Conservation (phyloP, 2,888 invertebrate genomes). For the Ceraclea dissimilis region DNA sequence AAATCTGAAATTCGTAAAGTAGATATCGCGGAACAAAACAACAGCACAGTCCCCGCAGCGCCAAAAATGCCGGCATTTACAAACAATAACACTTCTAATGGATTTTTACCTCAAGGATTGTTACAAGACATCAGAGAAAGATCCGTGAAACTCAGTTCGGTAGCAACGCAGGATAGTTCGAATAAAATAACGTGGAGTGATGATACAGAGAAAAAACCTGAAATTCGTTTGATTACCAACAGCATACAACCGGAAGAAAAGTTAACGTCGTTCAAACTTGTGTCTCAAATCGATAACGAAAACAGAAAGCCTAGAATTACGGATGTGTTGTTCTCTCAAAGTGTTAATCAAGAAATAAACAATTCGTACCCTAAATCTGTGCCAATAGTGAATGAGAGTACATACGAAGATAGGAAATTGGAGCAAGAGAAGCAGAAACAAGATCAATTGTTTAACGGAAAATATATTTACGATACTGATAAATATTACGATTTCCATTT, state of each 20-base stretch:
- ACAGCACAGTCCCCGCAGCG: slow-evolving; percentile 31
- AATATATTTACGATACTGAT: slow-evolving; percentile 63
- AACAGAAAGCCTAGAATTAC: slow-evolving; percentile 25
- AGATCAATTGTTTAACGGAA: slow-evolving; percentile 44
- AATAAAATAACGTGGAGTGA: slow-evolving; percentile 24
- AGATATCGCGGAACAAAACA: slow-evolving; percentile 31
- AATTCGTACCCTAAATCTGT: slow-evolving; percentile 31
- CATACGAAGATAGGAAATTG: slow-evolving; percentile 57
- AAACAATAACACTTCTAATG: slow-evolving; percentile 36
- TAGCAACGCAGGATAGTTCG: slow-evolving; percentile 38
- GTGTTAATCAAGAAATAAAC: slow-evolving; percentile 10
- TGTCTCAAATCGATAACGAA: slow-evolving; percentile 44
- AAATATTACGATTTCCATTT: slow-evolving; percentile 77
- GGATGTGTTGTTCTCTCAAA: slow-evolving; percentile 13
- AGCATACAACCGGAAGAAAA: slow-evolving; percentile 45
- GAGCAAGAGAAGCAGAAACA: slow-evolving; percentile 45
- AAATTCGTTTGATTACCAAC: slow-evolving; percentile 45
- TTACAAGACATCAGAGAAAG: slow-evolving; percentile 64
- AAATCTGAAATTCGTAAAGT: slow-evolving; percentile 38
- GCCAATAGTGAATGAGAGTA: slow-evolving; percentile 55
- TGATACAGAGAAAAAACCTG: slow-evolving; percentile 30
- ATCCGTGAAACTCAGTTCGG: slow-evolving; percentile 45
- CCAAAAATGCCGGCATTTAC: slow-evolving; percentile 35
- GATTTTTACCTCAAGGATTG: slow-evolving; percentile 58
- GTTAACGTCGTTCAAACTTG: slow-evolving; percentile 47